phyloP scores from a whole-genome alignment of 1,140 invertebrate species.

The Ectropis grisescens region DNA sequence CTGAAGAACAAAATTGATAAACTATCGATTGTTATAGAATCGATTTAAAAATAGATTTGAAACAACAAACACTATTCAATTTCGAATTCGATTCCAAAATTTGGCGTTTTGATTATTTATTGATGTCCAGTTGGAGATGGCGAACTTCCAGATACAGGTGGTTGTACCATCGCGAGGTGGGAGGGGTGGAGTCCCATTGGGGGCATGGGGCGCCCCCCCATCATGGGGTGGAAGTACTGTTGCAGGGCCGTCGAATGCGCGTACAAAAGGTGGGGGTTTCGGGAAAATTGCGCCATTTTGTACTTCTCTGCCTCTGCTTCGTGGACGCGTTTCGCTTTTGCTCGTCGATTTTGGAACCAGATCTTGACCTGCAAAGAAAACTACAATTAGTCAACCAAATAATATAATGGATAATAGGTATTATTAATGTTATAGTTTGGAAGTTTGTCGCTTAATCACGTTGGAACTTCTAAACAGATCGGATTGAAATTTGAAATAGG shows the following conservation, averaged over 20 bases:
- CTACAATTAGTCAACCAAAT: constrained; percentile 3
- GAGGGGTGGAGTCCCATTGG: constrained; percentile 51
- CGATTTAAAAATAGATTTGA: too few relatives aligned
- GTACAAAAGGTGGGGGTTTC: constrained; percentile 63
- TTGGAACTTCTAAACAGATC: too few relatives aligned
- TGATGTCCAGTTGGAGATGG: constrained; percentile 29
- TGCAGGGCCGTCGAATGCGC: constrained; percentile 57
- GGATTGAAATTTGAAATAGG: too few relatives aligned
- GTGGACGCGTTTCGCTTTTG: constrained; percentile 94
- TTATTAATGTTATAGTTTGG: too few relatives aligned
- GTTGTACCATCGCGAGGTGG: constrained; percentile 52
- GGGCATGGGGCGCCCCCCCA: constrained; percentile 43
- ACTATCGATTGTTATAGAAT: too few relatives aligned
- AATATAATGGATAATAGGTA: background rate
- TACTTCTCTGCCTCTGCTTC: constrained; percentile 94
- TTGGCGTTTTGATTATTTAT: too few relatives aligned
- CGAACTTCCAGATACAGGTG: constrained; percentile 38
- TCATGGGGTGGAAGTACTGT: constrained; percentile 60
- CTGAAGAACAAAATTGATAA: too few relatives aligned
- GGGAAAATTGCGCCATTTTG: constrained; percentile 78
- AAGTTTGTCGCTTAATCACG: too few relatives aligned
- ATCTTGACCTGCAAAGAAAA: constrained; percentile 87
- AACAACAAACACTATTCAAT: too few relatives aligned
- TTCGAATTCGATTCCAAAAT: too few relatives aligned
- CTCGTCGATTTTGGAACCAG: constrained; percentile 97